Evolutionary conservation across 2,797 vertebrate genomes (phyloP), one percentile per base, ranked within the genome.

Genomic region (Hoplostethus atlanticus): DNA sequence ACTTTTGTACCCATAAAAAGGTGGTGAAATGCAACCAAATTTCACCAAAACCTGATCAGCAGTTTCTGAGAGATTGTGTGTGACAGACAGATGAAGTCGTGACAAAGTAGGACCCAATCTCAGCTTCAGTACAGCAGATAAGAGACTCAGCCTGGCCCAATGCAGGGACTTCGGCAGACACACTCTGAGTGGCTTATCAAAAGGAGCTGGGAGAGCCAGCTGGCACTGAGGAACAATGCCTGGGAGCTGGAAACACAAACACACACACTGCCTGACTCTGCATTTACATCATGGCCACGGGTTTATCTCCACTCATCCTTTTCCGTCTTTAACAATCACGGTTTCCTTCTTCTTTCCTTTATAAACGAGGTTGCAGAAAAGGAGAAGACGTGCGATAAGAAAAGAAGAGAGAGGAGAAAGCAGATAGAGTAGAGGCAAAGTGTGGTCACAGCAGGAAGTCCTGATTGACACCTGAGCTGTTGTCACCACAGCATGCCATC

Each of bases 101-200:
- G 71, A 89, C 67, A 71, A 80, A 87, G 80, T 71, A 50, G 50
- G 9, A 4, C 44, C 3, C 3, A 3, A 30, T 42, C 64, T 76
- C 63, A 17, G 68, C 64, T 55, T 36, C 54, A 71, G 60, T 13
- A 51, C 28, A 30, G 70, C 70, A 36, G 83, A 85, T 81, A 80
- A 73, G 56, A 73, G 5, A 56, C 2, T n/a, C 15, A 56, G 63
- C 8, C 52, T 55, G 57, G 34, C 13, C 9, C 53, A 44, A 44
- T 54, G 55, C 21, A n/a, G 44, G 38, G 16, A 34, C 48, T 69
- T 60, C 46, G 46, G 13, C 54, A 67, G 47, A 42, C 68, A 63
- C 72, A 42, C 40, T 76, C 71, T 38, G 31, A 47, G 50, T 6
- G 51, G 46, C 66, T 71, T 75, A 77, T 82, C 79, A 69, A 50